Base-by-base conservation (phyloP, 2,113 vertebrate species). In the Electrona antarctica region DNA sequence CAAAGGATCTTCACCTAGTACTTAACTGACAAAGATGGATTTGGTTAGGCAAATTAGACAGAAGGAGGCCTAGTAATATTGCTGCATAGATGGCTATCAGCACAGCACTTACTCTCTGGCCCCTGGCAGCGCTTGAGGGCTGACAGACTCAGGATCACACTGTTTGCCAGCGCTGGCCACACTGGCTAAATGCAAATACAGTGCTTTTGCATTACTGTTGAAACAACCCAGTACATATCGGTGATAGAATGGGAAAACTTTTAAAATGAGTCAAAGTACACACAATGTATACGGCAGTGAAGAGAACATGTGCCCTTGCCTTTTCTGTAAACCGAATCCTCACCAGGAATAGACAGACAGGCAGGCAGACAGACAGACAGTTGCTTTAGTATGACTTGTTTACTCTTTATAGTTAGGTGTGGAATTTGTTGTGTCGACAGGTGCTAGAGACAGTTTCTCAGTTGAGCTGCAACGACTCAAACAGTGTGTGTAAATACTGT, bases 31-130 rank as follows among this genome's bases (percentile, higher is more conserved):
- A 61, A 54, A 28, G 71, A 71, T 66, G 71, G 72, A 83, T 90
- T 86, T 85, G 83, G 84, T 87, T 80, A 83, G 74, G 73, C 79
- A 86, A 85, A 89, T 89, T 78, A 85, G 76, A 66, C 68, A 33
- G 78, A 69, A 85, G 77, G 79, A 81, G 87, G 66, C 72, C 33
- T 69, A 74, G 75, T 73, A 79, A 82, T 41, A 41, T 41, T 41
- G 33, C 33, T 41, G 33, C 33, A 41, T 76, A 82, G 78, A 84
- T 88, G 67, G 69, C 28, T 77, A 85, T 75, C 69, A 41, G 29
- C 67, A 7, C 66, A 64, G 74, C 75, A 71, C 73, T 66, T 73
- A 63, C 62, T 55, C 79, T 83, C 60, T 76, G 86, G 89, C 73
- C 80, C 47, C 66, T 45, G 68, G 58, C 46, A 72, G n/a, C 48